phyloP scores from a whole-genome alignment of 2,888 invertebrate species.

The Pterobdella sp. region DNA sequence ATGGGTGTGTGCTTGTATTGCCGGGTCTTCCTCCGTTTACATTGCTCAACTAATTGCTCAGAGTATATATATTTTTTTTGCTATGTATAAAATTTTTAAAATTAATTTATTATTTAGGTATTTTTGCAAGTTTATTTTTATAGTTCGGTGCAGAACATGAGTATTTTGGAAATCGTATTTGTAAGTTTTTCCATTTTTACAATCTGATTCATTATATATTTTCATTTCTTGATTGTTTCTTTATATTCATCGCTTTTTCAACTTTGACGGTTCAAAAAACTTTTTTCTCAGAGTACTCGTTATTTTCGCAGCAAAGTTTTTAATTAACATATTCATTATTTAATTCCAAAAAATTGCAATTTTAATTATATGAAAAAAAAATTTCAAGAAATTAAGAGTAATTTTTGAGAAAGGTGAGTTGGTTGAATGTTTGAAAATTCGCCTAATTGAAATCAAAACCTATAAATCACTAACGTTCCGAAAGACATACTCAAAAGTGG shows the following conservation, averaged over 20 bases:
- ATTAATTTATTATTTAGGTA: neutral
- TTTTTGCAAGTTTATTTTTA: neutral
- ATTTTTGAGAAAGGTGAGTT: no score
- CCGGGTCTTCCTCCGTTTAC: neutral
- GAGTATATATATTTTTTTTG: neutral
- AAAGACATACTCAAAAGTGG: no score
- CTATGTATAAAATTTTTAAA: neutral
- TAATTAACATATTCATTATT: no score
- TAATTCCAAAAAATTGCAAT: no score
- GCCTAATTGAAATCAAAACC: neutral
- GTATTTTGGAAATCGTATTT: neutral
- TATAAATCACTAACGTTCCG: constrained; percentile 13
- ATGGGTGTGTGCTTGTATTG: neutral
- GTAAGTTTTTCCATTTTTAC: neutral
- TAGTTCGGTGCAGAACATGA: neutral
- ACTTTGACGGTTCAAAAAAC: no score
- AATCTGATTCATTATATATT: no score
- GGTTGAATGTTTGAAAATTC: neutral
- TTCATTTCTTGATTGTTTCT: no score
- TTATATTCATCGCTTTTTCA: no score
- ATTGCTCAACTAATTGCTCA: neutral
- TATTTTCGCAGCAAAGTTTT: no score
- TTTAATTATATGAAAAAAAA: no score
- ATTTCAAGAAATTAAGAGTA: no score
- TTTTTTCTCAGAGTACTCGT: no score